Evolutionary conservation across 1,140 invertebrate genomes (phyloP).

Genomic region (Zaprionus capensis): DNA sequence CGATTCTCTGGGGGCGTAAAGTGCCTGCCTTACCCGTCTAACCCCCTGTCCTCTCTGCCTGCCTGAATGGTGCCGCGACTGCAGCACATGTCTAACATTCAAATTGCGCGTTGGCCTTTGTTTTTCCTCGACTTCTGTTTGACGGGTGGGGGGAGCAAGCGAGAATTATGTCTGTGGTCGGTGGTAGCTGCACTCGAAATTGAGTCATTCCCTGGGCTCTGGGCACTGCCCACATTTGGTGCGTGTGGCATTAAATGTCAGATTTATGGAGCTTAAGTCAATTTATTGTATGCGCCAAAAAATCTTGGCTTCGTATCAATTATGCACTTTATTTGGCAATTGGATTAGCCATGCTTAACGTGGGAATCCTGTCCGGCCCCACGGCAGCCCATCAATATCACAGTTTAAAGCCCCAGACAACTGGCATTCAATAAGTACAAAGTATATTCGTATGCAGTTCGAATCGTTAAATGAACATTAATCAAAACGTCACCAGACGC

Average conservation of each 20-base stretch:
- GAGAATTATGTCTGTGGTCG: conserved; percentile 45
- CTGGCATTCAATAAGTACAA: conserved; percentile 9
- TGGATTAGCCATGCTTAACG: conserved; percentile 52
- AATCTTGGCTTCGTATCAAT: conserved; percentile 69
- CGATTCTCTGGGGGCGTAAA: conserved; percentile 31
- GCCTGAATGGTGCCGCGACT: conserved; percentile 4
- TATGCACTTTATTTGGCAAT: conserved; percentile 71
- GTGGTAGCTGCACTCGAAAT: conserved; percentile 48
- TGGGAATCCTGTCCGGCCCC: conserved; percentile 62
- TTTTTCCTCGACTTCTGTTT: conserved; percentile 43
- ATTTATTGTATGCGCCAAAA: conserved; percentile 51
- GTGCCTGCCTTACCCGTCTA: background rate
- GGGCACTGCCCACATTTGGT: conserved; percentile 46
- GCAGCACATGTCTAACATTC: conserved; percentile 79
- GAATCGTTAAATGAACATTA: conserved; percentile 49
- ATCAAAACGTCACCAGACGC: conserved; percentile 75
- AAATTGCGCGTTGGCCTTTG: conserved; percentile 67
- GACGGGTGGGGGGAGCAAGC: conserved; percentile 9
- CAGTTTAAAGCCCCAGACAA: conserved; percentile 35
- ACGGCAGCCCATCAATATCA: conserved; percentile 45
- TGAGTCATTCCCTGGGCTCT: conserved; percentile 68
- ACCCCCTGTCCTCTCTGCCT: background rate
- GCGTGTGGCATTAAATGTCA: conserved; percentile 79
- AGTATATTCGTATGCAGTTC: conserved; percentile 43
- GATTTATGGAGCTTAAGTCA: conserved; percentile 65